Evolutionary conservation across 2,797 vertebrate species (phyloP), one percentile per base, ranked within the genome.

Genomic region (Gymnopithys bicolor): DNA sequence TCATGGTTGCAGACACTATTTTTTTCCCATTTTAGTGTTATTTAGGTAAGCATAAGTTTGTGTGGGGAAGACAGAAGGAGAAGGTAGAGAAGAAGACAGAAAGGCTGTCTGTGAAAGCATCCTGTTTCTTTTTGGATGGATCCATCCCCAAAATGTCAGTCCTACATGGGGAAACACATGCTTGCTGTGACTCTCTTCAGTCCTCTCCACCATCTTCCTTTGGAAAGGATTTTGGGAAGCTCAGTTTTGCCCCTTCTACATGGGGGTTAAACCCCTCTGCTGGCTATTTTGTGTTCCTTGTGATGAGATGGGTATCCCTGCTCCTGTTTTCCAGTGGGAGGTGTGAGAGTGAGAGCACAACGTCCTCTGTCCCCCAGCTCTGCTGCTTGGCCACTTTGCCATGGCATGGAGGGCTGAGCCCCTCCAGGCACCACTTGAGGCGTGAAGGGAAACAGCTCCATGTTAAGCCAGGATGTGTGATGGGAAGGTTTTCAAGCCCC

Each of bases 361-460:
- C 30, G n/a, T 78, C 32, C 30, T 62, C 4, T 74, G 30, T 35
- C 17, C 7, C 25, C 37, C 21, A 24, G 39, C 58, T 56, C 53
- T 53, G 62, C 25, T 7, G 0, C 58, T 67, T 43, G 60, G 39
- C 41, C 10, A 2, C n/a, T 62, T 58, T 77, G 41, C 28, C 33
- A 2, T 0, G 1, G 13, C 1, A 0, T 8, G 18, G 28, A 52
- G 76, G 33, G 58, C 66, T 39, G 43, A 81, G 28, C 43, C 58
- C 13, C 15, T 67, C 51, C 49, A 24, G 74, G 9, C 18, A 27
- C 18, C 5, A 0, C 43, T 69, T 64, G 7, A 45, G 58, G 22
- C 62, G 46, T 13, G 12, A 8, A 10, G 37, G 87, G 43, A 77
- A 58, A 39, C 1, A 1, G 12, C 56, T 85, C 27, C 2, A 3